Evolutionary conservation across 2,113 vertebrate species (phyloP).

Genomic region (Alectura lathami): DNA sequence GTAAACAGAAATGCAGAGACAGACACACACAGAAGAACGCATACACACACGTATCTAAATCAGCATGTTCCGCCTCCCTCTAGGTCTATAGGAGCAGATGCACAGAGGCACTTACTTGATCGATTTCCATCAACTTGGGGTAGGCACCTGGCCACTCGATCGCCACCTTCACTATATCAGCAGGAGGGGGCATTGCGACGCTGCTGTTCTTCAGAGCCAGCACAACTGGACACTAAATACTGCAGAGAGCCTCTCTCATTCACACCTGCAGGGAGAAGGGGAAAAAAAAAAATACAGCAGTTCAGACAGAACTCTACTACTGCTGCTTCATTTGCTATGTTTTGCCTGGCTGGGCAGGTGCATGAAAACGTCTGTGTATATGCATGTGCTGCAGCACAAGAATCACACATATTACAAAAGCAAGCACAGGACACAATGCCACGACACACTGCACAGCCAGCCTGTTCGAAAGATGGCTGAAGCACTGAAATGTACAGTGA

Average conservation of each 20-base stretch:
- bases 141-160: constrained; percentile 96
- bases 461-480: constrained; percentile 66
- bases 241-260: constrained; percentile 59
- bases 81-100: background rate
- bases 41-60: background rate
- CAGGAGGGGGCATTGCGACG: constrained; percentile 90
- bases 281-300: background rate
- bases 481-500: constrained; percentile 37
- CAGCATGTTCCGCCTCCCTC: background rate
- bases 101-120: constrained; percentile 85
- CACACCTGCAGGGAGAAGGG: constrained; percentile 64
- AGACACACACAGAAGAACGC: background rate
- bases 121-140: constrained; percentile 98
- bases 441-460: background rate
- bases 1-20: background rate
- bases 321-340: background rate
- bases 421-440: background rate
- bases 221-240: constrained; percentile 37
- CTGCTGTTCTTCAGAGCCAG: background rate
- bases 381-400: background rate
- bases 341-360: constrained; percentile 30
- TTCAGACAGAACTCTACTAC: constrained; percentile 10
- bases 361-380: background rate
- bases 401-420: background rate
- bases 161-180: constrained; percentile 97